phyloP scores from a whole-genome alignment of 2,113 vertebrate species.

The Galeopterus variegatus region DNA sequence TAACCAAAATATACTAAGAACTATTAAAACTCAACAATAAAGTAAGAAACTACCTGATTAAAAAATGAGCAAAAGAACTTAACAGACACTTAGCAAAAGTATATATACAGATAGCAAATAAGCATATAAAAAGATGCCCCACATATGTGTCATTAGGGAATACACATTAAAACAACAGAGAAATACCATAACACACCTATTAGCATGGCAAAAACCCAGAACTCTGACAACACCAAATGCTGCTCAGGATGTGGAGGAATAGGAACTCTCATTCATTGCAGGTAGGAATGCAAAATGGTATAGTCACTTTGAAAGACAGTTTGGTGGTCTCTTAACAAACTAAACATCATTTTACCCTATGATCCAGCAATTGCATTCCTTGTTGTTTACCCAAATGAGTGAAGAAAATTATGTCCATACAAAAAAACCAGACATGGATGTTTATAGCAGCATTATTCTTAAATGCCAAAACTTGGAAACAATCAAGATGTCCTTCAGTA shows the following conservation, averaged over 20 bases:
- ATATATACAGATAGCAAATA: not conserved
- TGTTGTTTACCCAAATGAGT: not conserved
- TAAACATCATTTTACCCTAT: not conserved
- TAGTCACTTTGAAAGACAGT: not conserved
- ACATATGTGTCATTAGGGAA: not conserved
- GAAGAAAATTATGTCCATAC: not conserved
- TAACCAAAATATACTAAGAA: not conserved
- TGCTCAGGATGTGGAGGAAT: not conserved
- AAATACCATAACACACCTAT: not conserved
- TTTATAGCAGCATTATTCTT: conserved; percentile 20
- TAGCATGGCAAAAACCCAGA: not conserved
- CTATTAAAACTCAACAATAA: not conserved
- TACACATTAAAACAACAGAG: not conserved
- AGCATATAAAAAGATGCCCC: not conserved
- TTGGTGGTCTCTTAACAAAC: not conserved
- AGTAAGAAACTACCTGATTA: not conserved
- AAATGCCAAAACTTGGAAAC: not conserved
- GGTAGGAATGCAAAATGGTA: not conserved
- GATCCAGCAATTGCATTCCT: not conserved
- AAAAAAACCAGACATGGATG: not conserved
- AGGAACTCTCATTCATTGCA: not conserved
- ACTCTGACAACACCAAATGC: not conserved
- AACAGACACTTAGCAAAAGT: not conserved
- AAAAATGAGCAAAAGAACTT: not conserved
- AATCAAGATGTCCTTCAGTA: not conserved